A percentile compares a stretch with the other conserved stretches of the same genome.
Evolutionary conservation across 2,113 vertebrate species (phyloP).

Genomic region (Mesoclemmys tuberculata): DNA sequence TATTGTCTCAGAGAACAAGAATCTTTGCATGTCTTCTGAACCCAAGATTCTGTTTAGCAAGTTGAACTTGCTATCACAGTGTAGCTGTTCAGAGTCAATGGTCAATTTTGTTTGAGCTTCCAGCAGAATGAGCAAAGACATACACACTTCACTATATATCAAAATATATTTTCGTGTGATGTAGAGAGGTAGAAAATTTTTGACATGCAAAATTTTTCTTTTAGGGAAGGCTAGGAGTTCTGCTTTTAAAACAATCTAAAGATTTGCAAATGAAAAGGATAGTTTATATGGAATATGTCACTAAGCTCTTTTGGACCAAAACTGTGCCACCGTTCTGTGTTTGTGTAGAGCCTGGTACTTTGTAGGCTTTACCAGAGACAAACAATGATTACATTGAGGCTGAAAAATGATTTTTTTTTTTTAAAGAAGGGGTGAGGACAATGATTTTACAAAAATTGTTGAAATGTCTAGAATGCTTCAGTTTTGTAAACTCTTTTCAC

Average conservation of each 20-base stretch:
- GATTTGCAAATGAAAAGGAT: not conserved
- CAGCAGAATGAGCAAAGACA: not conserved
- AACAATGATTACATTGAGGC: not conserved
- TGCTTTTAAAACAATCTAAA: not conserved
- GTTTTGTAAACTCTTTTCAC: not conserved
- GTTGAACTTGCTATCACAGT: fast-evolving
- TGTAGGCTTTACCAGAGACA: not conserved
- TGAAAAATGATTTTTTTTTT: not conserved
- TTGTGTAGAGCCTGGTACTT: not conserved
- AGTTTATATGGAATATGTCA: too few species aligned
- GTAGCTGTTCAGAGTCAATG: not conserved
- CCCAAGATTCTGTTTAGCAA: not conserved
- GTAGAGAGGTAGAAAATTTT: not conserved
- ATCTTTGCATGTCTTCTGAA: not conserved
- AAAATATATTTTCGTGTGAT: not conserved
- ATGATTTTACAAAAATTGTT: not conserved
- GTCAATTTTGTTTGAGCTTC: not conserved
- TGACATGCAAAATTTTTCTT: not conserved
- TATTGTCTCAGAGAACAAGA: not conserved
- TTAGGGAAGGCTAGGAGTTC: not conserved
- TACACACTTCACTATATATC: not conserved
- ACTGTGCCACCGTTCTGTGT: not conserved
- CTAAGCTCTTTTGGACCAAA: not conserved
- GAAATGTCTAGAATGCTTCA: not conserved
- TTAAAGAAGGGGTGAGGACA: not conserved